Base-by-base conservation (phyloP, 1,140 invertebrate genomes). In the Drosophila orena region DNA sequence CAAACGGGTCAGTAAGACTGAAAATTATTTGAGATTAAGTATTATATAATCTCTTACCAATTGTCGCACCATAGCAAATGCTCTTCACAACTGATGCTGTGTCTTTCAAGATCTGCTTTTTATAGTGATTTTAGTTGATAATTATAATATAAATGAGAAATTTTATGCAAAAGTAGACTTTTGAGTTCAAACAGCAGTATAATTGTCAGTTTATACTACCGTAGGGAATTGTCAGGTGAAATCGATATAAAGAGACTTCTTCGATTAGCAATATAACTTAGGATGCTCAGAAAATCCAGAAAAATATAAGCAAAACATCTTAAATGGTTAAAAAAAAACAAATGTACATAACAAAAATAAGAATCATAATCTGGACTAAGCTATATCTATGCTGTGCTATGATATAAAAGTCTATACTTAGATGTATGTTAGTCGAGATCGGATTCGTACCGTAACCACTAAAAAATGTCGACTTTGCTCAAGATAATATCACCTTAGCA, bases 401-500 rank as follows among this genome's bases (percentile, higher is more conserved):
- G 27, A 30, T 10, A 30, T 10, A 30, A 8, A 10, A 10, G 0
- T 30, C 30, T 30, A 30, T 30, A 10, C 30, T 24, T 24, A 10
- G 8, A 30, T 3, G 30, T 10, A 8, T 30, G 8, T 8, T 30
- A 38, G 11, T 37, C 43, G n/a, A n/a, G 14, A 8, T 5, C 22
- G 38, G 70, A 17, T 17, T 17, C 17, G 17, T 17, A 17, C 17
- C 17, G 1, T 17, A 17, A 17, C 17, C 0, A 17, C 17, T 17
- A 17, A 1, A 17, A 17, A 72, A 60, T 75, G 76, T 66, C 17
- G 17, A 58, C 58, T 83, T 79, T 77, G 60, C 55, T 37, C 46
- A 52, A 14, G 15, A 85, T 69, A 81, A 79, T 79, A 79, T 81
- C 90, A 47, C 35, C 52, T 43, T 44, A 34, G 42, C 77, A 83